Conservation (phyloP, 2,888 invertebrate species). For the Amphiduros pacificus region DNA sequence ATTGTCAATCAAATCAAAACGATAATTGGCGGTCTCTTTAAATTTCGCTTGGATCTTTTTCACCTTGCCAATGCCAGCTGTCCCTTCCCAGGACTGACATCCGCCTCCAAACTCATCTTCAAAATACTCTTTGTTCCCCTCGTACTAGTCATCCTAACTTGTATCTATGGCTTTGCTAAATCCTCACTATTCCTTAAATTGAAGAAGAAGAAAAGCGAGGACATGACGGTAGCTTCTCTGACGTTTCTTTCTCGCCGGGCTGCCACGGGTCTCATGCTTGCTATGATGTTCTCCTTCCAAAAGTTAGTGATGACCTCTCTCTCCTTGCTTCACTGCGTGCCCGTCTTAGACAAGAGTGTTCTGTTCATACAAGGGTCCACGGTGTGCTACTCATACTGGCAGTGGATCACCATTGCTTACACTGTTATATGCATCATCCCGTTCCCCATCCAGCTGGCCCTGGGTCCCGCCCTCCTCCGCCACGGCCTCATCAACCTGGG, state of each 20-base stretch:
- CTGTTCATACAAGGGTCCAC: constrained; percentile 4
- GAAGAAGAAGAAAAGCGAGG: neutral
- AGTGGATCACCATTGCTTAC: neutral
- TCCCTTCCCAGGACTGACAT: constrained; percentile 1
- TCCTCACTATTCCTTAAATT: neutral
- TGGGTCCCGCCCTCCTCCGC: neutral
- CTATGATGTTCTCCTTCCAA: constrained; percentile 7
- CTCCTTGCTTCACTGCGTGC: constrained; percentile 5
- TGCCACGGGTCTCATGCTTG: neutral
- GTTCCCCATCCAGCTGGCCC: neutral
- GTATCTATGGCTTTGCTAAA: neutral
- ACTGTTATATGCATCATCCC: constrained; percentile 5
- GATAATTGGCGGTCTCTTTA: neutral
- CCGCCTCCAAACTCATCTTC: neutral
- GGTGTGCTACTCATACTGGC: constrained; percentile 4
- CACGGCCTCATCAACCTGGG: neutral
- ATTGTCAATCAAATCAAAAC: neutral
- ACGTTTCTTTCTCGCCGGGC: neutral
- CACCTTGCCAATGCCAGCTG: neutral
- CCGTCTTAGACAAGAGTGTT: neutral
- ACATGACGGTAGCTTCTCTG: no score
- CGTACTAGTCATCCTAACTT: neutral
- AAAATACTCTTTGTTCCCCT: constrained; percentile 2
- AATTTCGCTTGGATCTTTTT: constrained; percentile 9
- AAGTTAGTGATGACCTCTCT: neutral